Evolutionary conservation across 2,888 invertebrate species (phyloP).

Genomic region (Diplolepis rosae): DNA sequence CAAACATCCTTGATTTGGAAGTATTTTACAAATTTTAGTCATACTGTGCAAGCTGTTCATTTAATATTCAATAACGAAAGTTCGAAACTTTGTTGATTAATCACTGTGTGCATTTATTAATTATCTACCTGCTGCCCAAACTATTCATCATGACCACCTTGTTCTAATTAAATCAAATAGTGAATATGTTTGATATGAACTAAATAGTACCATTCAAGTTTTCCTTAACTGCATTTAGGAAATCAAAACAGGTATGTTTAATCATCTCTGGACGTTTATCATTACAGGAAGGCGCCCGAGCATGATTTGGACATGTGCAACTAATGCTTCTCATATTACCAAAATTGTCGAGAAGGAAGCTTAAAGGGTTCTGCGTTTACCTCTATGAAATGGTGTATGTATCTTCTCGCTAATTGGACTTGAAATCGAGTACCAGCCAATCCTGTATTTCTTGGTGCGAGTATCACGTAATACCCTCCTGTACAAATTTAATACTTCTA

Average conservation of each 20-base stretch:
- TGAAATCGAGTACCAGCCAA: constrained; percentile 56
- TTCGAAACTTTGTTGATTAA: no score
- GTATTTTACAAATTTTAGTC: no score
- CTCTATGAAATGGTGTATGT: constrained; percentile 29
- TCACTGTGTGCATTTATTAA: no score
- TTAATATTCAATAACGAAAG: no score
- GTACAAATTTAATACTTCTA: constrained; percentile 23
- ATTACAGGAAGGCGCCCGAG: neutral
- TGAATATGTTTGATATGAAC: no score
- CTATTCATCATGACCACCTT: no score
- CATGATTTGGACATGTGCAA: neutral
- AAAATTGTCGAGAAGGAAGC: neutral
- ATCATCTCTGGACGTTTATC: neutral
- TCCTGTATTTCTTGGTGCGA: constrained; percentile 29
- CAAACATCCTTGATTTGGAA: no score
- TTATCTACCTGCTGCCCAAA: no score
- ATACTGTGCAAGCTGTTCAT: no score
- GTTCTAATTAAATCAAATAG: no score
- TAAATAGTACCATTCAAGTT: no score
- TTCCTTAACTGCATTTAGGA: neutral
- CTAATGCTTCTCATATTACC: neutral
- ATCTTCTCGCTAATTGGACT: constrained; percentile 53
- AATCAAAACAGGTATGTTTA: neutral
- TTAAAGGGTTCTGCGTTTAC: neutral
- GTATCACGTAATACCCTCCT: constrained; percentile 21